Conservation (phyloP, 2,888 invertebrate species). For the Ametastegia equiseti region DNA sequence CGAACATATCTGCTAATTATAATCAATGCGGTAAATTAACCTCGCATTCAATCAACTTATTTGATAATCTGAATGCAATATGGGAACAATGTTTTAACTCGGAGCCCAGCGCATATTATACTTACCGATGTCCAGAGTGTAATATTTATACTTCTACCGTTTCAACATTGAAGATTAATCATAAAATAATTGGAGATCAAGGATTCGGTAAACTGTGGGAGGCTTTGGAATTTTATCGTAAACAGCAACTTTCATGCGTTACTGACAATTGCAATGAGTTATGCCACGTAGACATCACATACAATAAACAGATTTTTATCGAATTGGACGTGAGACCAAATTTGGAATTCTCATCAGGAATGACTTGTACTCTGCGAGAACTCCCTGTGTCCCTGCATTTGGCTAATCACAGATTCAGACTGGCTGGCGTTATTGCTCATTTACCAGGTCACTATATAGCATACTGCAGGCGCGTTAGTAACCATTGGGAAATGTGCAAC, state of each 20-base stretch:
- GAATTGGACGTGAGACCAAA: conserved; percentile 46
- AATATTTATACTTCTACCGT: conserved; percentile 20
- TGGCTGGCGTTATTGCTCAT: conserved; percentile 36
- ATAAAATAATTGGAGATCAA: conserved; percentile 30
- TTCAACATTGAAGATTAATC: conserved; percentile 38
- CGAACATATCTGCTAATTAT: conserved; percentile 6
- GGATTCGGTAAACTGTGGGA: conserved; percentile 34
- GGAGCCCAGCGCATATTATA: background rate
- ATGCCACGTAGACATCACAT: background rate
- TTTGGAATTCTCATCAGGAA: background rate
- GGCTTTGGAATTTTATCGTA: background rate
- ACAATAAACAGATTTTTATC: conserved; percentile 42
- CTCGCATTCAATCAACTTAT: conserved; percentile 32
- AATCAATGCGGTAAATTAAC: background rate
- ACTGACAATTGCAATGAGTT: conserved; percentile 10
- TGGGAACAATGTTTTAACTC: background rate
- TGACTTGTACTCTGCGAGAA: conserved; percentile 25
- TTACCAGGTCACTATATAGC: conserved; percentile 44
- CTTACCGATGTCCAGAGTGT: conserved; percentile 14
- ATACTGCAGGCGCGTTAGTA: conserved; percentile 46
- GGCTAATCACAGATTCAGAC: no score
- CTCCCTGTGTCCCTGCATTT: conserved; percentile 40
- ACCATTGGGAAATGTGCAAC: conserved; percentile 42
- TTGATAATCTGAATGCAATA: conserved; percentile 18
- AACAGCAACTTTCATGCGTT: conserved; percentile 9